Evolutionary conservation across 2,797 vertebrate genomes (phyloP).

Genomic region (Trematomus bernacchii): DNA sequence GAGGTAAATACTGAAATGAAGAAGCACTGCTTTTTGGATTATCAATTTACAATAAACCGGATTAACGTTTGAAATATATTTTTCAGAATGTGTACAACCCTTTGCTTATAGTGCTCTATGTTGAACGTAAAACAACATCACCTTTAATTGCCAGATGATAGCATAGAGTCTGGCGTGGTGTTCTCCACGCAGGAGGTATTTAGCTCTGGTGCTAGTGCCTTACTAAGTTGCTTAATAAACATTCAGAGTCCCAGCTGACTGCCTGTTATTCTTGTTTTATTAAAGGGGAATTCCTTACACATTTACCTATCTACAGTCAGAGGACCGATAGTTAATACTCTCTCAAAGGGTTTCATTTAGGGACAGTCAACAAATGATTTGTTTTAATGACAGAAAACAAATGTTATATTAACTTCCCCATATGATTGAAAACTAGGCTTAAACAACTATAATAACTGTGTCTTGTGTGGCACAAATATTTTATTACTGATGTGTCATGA

Average conservation of each 20-base stretch:
- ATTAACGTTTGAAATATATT: neutral
- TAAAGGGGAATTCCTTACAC: neutral
- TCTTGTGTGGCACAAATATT: too few relatives aligned
- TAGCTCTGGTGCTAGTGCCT: neutral
- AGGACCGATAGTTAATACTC: too few relatives aligned
- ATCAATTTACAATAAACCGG: fast-evolving
- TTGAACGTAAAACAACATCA: neutral
- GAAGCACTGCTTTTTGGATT: neutral
- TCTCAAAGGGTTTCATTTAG: too few relatives aligned
- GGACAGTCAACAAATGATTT: too few relatives aligned
- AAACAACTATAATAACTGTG: too few relatives aligned
- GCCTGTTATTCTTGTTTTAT: neutral
- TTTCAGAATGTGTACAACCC: fast-evolving
- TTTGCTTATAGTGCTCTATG: neutral
- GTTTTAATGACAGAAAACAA: too few relatives aligned
- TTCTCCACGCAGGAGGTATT: neutral
- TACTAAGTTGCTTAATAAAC: neutral
- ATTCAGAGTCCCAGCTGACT: neutral
- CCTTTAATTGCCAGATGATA: neutral
- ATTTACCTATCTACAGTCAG: neutral
- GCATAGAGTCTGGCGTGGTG: neutral
- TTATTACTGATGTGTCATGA: too few relatives aligned
- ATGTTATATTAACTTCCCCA: too few relatives aligned
- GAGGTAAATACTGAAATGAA: fast-evolving
- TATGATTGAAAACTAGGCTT: too few relatives aligned